A percentile compares a stretch with the other conserved stretches of the same genome.
Conservation (phyloP, 2,113 vertebrate species). For the Scomber colias region DNA sequence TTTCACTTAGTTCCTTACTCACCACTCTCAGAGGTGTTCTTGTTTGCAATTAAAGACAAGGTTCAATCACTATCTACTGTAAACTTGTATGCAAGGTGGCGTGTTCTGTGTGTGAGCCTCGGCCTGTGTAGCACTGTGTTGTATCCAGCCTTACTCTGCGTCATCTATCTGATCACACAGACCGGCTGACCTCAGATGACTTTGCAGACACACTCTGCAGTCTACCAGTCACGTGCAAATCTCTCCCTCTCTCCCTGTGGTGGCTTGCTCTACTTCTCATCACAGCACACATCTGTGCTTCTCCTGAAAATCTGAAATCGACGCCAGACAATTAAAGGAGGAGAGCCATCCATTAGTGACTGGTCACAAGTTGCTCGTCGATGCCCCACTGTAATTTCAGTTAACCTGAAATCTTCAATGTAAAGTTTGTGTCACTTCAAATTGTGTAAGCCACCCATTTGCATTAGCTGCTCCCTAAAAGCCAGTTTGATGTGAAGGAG, state of each 20-base stretch:
- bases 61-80: slow-evolving; percentile 18
- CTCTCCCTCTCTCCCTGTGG: slow-evolving; percentile 60
- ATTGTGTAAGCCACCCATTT: slow-evolving; percentile 57
- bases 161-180: slow-evolving; percentile 69
- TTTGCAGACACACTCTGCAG: slow-evolving; percentile 83
- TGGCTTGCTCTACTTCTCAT: slow-evolving; percentile 68
- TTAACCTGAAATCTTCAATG: slow-evolving; percentile 31
- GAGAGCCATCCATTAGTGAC: slow-evolving; percentile 41
- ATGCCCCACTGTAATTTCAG: slow-evolving; percentile 19
- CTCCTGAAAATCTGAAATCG: slow-evolving; percentile 45
- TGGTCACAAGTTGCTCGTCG: slow-evolving; percentile 23
- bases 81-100: slow-evolving; percentile 33
- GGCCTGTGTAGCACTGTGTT: slow-evolving; percentile 31
- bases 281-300: slow-evolving; percentile 65
- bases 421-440: slow-evolving; percentile 41
- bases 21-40: slow-evolving; percentile 4
- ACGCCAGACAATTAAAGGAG: slow-evolving; percentile 45
- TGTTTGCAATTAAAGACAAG: slow-evolving; percentile 39
- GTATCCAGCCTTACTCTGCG: slow-evolving; percentile 56
- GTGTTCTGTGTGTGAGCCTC: slow-evolving; percentile 27
- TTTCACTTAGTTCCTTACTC: background rate
- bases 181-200: slow-evolving; percentile 82
- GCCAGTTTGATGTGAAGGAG: slow-evolving; percentile 36
- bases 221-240: slow-evolving; percentile 75
- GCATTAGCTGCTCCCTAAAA: slow-evolving; percentile 42